These are phyloP conservation scores for Lynx canadensis DNA, from an alignment of 2,113 vertebrate species.

Conservation along the genomic window DNA sequence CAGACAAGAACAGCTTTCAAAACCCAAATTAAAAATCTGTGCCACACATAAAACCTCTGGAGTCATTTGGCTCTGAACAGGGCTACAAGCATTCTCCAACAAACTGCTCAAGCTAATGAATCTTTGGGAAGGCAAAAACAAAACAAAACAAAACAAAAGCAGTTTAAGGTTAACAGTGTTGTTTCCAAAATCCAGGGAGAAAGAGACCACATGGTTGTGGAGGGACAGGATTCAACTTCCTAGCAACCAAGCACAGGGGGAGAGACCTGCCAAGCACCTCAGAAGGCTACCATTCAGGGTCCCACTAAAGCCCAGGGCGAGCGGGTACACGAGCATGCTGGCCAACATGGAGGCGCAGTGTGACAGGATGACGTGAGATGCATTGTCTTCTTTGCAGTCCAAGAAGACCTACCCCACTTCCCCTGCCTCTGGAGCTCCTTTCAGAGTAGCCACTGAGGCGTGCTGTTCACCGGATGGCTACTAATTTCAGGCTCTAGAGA, in stretches of 20 bases:
- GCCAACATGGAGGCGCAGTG: not conserved
- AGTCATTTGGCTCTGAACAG: not conserved
- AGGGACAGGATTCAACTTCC: not conserved
- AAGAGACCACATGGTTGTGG: not conserved
- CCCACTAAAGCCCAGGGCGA: not conserved
- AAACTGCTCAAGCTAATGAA: not conserved
- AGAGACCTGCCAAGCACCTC: not conserved
- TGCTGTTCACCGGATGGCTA: not conserved
- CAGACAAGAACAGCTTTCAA: not conserved
- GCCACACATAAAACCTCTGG: not conserved
- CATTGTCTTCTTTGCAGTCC: not conserved
- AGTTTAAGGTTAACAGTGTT: not conserved
- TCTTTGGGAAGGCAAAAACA: not conserved
- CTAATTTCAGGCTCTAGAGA: not conserved
- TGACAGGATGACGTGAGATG: too few relatives aligned
- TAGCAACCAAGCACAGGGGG: not conserved
- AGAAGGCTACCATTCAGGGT: not conserved
- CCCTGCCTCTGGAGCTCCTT: not conserved
- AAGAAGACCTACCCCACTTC: not conserved
- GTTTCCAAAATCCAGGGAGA: not conserved
- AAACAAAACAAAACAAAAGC: not conserved
- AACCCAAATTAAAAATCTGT: constrained; percentile 16
- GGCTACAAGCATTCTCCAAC: not conserved
- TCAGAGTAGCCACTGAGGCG: not conserved
- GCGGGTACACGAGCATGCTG: rapidly evolving